Base-by-base conservation (phyloP, 2,113 vertebrate species). In the Phylloscopus trochiloides region DNA sequence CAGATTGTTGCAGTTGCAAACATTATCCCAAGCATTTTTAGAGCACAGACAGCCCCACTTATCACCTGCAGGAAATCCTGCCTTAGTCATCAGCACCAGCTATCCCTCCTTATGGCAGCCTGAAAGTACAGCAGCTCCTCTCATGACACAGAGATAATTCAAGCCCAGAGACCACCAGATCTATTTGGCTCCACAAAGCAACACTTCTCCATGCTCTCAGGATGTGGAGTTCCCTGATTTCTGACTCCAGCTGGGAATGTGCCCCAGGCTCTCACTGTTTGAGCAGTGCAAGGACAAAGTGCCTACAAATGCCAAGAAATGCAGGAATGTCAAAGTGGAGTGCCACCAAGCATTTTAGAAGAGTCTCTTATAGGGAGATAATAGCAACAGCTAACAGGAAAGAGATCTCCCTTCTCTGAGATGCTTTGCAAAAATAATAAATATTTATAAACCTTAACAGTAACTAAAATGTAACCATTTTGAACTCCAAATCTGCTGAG, bases 231-330 rank as follows among this genome's bases (percentile, higher is more conserved):
- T 83, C 17, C 43, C 47, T 71, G 32, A 26, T 58, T 63, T 59
- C 63, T 45, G 50, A 84, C 31, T 42, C 34, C 50, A 76, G 38
- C 52, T 63, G n/a, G 59, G 52, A 90, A 92, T 19, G 34, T 28
- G 38, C n/a, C 59, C 62, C 59, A 83, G 51, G 59, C 62, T 95
- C 70, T 62, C 47, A 43, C 5, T 43, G 12, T 38, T 79, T 28
- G 26, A 81, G 43, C 81, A 67, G 24, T 34, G 57, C 59, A 82
- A 90, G 51, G 47, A 90, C 78, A 63, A 85, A 91, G 73, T 50
- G 36, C 32, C 95, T 65, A 74, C 36, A 83, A 86, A 93, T 31
- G 51, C 55, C 68, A 86, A 86, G 63, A 96, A 92, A 95, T 17
- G 20, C 50, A 87, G n/a, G 31, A 40, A 38, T 28, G 40, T 31